A percentile compares a stretch with the other conserved stretches of the same genome.
These are phyloP conservation scores for Barypeithes pellucidus DNA, from an alignment of 2,888 invertebrate species.

Conservation along the genomic window DNA sequence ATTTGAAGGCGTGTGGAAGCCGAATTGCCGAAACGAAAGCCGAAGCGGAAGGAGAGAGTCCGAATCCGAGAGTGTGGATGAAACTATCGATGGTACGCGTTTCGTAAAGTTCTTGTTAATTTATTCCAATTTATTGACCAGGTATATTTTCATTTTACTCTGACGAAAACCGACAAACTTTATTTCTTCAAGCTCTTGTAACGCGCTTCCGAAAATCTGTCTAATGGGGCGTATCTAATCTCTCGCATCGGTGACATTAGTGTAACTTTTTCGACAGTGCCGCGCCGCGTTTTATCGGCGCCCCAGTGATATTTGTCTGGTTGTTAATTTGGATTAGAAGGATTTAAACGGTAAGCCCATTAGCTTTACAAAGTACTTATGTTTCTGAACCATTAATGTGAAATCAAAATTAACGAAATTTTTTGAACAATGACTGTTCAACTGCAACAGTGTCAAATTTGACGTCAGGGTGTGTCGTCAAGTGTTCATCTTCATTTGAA, in stretches of 20 bases:
- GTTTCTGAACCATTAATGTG: background rate
- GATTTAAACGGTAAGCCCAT: conserved; percentile 54
- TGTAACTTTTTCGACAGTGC: conserved; percentile 54
- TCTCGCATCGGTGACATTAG: conserved; percentile 60
- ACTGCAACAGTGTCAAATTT: conserved; percentile 41
- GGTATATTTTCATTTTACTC: conserved; percentile 1
- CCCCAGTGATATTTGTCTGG: conserved; percentile 53
- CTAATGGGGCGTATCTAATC: conserved; percentile 58
- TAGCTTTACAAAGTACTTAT: conserved; percentile 20
- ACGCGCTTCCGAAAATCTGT: background rate
- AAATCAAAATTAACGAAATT: background rate
- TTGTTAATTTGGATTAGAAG: conserved; percentile 54
- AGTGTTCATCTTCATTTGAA: conserved; percentile 23
- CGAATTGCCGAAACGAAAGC: conserved; percentile 45
- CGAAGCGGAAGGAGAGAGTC: conserved; percentile 35
- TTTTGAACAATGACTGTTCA: conserved; percentile 15
- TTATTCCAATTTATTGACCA: conserved; percentile 32
- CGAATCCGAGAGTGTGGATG: conserved; percentile 58
- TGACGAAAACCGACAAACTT: conserved; percentile 16
- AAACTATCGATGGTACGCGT: conserved; percentile 65
- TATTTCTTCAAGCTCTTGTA: conserved; percentile 6
- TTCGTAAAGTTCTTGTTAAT: conserved; percentile 47
- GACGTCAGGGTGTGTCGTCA: conserved; percentile 57
- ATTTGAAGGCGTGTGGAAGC: conserved; percentile 24
- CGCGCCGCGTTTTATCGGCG: conserved; percentile 47